A percentile compares a stretch with the other conserved stretches of the same genome.
These are phyloP conservation scores for Dromius quadrimaculatus DNA, from an alignment of 2,888 invertebrate genomes.

Conservation along the genomic window DNA sequence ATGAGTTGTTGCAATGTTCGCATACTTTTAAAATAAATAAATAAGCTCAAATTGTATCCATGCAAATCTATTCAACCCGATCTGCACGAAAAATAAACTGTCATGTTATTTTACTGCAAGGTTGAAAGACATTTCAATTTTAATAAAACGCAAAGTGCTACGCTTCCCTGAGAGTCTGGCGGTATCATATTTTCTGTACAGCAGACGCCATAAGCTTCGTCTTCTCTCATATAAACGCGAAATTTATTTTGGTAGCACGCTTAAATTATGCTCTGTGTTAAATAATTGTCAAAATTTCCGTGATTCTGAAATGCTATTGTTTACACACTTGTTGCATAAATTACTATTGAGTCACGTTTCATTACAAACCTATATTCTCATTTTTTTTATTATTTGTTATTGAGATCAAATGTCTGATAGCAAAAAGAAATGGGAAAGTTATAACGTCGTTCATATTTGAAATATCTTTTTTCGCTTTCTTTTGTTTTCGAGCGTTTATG, in stretches of 20 bases:
- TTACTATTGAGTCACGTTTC: too few species aligned
- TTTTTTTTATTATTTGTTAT: slow-evolving; percentile 23
- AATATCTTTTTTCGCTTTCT: slow-evolving; percentile 2
- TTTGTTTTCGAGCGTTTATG: too few species aligned
- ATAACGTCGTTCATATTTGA: not conserved
- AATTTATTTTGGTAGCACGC: too few species aligned
- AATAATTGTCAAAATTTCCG: too few species aligned
- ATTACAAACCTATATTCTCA: slow-evolving; percentile 23
- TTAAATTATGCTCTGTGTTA: too few species aligned
- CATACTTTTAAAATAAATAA: too few species aligned
- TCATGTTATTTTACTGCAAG: slow-evolving; percentile 19
- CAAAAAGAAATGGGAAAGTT: slow-evolving; percentile 21
- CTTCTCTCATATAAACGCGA: slow-evolving; percentile 11
- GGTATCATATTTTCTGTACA: slow-evolving; percentile 28
- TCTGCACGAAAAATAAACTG: slow-evolving; percentile 16
- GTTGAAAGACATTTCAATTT: slow-evolving; percentile 27
- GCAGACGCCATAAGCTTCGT: slow-evolving; percentile 10
- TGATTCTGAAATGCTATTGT: too few species aligned
- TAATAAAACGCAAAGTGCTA: slow-evolving; percentile 23
- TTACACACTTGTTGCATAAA: too few species aligned
- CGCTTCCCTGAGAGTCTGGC: not conserved
- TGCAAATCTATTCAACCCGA: slow-evolving; percentile 3
- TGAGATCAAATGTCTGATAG: not conserved
- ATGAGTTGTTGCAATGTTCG: too few species aligned
- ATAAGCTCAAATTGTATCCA: too few species aligned